Evolutionary conservation across 2,888 invertebrate species (phyloP).

Genomic region (Hemithea aestivaria): DNA sequence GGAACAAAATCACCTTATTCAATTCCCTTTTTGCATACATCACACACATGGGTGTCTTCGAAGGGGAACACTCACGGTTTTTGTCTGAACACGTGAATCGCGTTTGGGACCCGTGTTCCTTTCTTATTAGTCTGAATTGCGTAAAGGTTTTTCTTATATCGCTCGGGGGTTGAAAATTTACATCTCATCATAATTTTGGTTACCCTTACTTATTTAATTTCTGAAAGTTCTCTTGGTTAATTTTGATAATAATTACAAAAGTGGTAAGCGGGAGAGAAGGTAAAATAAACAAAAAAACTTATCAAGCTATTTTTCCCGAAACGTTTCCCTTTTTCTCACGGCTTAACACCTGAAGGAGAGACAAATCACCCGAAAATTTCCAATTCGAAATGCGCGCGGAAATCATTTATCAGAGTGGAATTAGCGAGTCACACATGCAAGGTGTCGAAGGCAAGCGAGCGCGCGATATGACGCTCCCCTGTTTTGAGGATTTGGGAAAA

Average conservation of each 20-base stretch:
- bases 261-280: not conserved
- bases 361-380: constrained; percentile 49
- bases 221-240: constrained; percentile 1
- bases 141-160: constrained; percentile 66
- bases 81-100: constrained; percentile 76
- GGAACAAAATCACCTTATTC: constrained; percentile 78
- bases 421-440: constrained; percentile 62
- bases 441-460: constrained; percentile 55
- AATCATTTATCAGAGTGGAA: constrained; percentile 70
- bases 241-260: not conserved
- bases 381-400: constrained; percentile 46
- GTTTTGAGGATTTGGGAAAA: constrained; percentile 71
- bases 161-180: constrained; percentile 34
- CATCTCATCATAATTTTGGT: constrained; percentile 26
- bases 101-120: constrained; percentile 72
- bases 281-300: not conserved
- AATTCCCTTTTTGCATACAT: constrained; percentile 80
- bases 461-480: constrained; percentile 64
- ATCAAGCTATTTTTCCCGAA: constrained; percentile 1
- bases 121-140: constrained; percentile 74
- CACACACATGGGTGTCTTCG: constrained; percentile 64
- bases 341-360: constrained; percentile 20
- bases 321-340: constrained; percentile 2
- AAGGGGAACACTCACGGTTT: constrained; percentile 63
- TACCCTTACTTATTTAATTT: constrained; percentile 19